These are phyloP conservation scores for Halictus ligatus DNA, from an alignment of 2,888 invertebrate species.

Conservation along the genomic window DNA sequence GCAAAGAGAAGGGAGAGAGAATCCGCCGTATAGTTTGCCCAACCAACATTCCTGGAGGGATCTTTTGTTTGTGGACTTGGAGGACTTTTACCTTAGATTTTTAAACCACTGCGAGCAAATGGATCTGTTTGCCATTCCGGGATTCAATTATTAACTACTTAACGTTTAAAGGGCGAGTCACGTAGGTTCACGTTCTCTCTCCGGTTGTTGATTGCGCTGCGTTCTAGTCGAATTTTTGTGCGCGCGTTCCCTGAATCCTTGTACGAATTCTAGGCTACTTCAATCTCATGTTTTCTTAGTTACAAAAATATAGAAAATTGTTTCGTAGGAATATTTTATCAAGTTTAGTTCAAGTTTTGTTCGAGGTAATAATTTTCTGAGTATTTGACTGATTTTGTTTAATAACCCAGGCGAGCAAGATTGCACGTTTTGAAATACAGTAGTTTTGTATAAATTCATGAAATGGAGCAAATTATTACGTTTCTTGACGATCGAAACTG, in stretches of 20 bases:
- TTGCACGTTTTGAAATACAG: not conserved
- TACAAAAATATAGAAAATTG: too few relatives aligned
- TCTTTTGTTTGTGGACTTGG: constrained; percentile 32
- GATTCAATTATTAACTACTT: constrained; percentile 5
- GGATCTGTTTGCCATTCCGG: constrained; percentile 15
- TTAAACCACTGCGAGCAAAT: constrained; percentile 12
- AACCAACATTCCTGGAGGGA: constrained; percentile 9
- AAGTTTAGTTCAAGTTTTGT: too few relatives aligned
- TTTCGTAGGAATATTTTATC: too few relatives aligned
- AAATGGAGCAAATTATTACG: not conserved
- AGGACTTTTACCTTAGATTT: not conserved
- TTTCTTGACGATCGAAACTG: not conserved
- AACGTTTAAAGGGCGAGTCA: not conserved
- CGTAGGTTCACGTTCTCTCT: not conserved
- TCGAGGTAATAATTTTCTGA: too few relatives aligned
- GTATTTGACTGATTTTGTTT: too few relatives aligned
- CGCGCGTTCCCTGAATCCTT: not conserved
- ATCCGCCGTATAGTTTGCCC: constrained; percentile 25
- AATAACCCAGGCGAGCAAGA: not conserved
- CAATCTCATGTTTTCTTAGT: not conserved
- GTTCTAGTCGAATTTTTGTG: not conserved
- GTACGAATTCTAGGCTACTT: not conserved
- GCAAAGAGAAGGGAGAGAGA: constrained; percentile 20
- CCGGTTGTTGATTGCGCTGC: not conserved
- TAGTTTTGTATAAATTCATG: not conserved